A percentile compares a stretch with the other conserved stretches of the same genome.
These are phyloP conservation scores for Tetrao urogallus DNA, from an alignment of 2,113 vertebrate species.

Conservation along the genomic window DNA sequence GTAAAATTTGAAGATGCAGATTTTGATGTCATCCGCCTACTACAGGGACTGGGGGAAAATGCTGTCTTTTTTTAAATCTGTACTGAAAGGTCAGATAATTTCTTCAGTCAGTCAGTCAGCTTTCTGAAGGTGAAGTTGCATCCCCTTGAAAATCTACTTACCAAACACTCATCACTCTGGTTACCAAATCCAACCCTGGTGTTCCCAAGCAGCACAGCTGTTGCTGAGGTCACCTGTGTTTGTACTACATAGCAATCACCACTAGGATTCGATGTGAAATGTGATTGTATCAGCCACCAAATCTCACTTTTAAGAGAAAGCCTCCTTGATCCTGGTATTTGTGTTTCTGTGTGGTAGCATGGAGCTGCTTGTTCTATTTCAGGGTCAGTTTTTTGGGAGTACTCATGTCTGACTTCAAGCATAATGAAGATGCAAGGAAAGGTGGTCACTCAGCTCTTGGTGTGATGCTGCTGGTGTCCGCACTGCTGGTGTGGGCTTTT, in stretches of 20 bases:
- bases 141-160: background rate
- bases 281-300: background rate
- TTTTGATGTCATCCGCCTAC: conserved; percentile 27
- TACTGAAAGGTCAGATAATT: conserved; percentile 6
- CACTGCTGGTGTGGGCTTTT: background rate
- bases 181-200: background rate
- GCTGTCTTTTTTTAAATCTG: background rate
- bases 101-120: background rate
- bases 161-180: background rate
- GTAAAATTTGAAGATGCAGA: conserved; percentile 3
- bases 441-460: background rate
- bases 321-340: background rate
- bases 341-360: background rate
- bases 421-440: no score
- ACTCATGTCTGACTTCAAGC: background rate
- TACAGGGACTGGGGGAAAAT: background rate
- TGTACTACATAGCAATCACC: background rate
- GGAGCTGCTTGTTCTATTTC: background rate
- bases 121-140: background rate
- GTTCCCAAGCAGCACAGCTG: background rate
- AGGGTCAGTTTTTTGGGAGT: background rate
- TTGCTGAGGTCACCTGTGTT: background rate
- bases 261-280: background rate
- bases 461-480: background rate
- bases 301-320: background rate